Evolutionary conservation across 1,140 invertebrate species (phyloP), one percentile per base, ranked within the genome.

Genomic region (Leucophenga varia): DNA sequence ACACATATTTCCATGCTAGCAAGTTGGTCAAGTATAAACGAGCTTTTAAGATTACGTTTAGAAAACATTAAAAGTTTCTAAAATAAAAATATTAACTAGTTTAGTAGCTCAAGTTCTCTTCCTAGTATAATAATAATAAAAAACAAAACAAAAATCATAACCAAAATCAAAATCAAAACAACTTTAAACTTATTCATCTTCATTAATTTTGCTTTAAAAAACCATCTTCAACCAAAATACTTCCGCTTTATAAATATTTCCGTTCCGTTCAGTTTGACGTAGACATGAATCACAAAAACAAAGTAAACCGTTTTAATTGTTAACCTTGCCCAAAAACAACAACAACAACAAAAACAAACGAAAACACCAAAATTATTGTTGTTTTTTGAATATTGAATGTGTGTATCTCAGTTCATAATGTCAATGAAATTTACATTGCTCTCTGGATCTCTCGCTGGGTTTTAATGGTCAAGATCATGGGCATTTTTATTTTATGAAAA

Each of bases 381-480:
- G 39, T 43, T 8, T 34, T 67, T 60, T 59, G 50, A n/a, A n/a
- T n/a, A n/a, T n/a, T n/a, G n/a, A n/a, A n/a, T n/a, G n/a, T n/a
- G n/a, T n/a, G n/a, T n/a, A n/a, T n/a, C 5, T 25, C 22, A 6
- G 22, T 25, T 25, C 10, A 25, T 25, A 25, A 67, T 67, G 63
- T 68, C 63, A 67, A 67, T 68, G 63, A 59, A 61, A 67, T 49
- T 45, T 25, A 30, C 10, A 25, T 16, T 21, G 22, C n/a, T n/a
- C n/a, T n/a, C n/a, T n/a, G 3, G 14, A 25, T 18, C 35, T 21
- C 19, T 41, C 42, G 39, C 18, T 38, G n/a, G 13, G 10, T 44
- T 41, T 47, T 43, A 31, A 48, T 56, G 52, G 59, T 59, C 61
- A 61, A 68, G 57, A 74, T 74, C 72, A 55, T 79, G 80, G 53